Percentiles rank a stretch among this genome's conserved stretches.
Conservation (phyloP, 2,113 vertebrate species). For the Vulpes lagopus region DNA sequence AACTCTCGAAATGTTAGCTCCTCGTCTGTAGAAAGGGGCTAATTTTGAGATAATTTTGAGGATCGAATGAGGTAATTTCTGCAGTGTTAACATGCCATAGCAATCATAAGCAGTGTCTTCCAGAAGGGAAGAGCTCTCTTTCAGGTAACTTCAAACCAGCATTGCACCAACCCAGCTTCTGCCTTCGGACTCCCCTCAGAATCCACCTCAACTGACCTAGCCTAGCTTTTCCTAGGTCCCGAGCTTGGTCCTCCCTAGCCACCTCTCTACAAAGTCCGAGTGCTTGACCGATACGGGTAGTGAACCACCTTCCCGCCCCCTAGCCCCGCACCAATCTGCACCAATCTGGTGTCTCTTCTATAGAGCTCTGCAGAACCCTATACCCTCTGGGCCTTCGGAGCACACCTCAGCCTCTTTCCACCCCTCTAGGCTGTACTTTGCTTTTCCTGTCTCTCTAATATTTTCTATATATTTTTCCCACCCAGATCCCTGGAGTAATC, state of each 20-base stretch:
- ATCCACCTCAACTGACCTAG: neutral
- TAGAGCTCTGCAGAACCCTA: neutral
- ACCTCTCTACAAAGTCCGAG: neutral
- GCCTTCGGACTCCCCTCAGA: neutral
- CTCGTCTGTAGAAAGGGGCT: neutral
- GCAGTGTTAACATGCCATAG: neutral
- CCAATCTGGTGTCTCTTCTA: neutral
- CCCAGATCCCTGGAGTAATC: neutral
- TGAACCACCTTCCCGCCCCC: neutral
- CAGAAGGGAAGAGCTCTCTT: neutral
- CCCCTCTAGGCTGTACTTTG: neutral
- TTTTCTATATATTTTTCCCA: neutral
- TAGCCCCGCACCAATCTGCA: neutral
- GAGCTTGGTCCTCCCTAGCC: neutral
- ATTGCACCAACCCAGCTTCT: neutral
- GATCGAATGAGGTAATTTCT: neutral
- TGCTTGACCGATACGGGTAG: neutral
- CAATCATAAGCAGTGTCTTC: neutral
- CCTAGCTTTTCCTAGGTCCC: neutral
- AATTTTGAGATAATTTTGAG: neutral
- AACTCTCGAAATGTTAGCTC: neutral
- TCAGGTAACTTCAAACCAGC: neutral
- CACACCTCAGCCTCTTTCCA: neutral
- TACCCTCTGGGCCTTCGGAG: neutral
- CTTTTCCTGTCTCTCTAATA: neutral